Conservation (phyloP, 2,113 vertebrate species). For the Promerops cafer region DNA sequence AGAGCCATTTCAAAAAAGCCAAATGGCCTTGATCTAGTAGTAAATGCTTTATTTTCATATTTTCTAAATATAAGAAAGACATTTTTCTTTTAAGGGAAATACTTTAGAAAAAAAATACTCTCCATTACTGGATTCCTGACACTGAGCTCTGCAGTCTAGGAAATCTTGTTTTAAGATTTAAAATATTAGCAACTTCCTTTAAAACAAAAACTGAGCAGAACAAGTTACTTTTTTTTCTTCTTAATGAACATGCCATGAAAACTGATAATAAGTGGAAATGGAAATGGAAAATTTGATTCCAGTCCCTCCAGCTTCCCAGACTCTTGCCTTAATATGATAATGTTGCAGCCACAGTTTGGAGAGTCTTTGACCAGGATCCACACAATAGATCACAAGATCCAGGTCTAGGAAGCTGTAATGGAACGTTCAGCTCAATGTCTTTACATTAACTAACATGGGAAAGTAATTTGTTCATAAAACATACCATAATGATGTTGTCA, state of each 20-base stretch:
- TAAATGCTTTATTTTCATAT: background rate
- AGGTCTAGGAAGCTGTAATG: background rate
- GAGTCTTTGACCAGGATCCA: background rate
- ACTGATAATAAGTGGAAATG: background rate
- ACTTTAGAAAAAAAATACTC: background rate
- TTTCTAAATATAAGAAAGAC: background rate
- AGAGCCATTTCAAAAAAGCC: background rate
- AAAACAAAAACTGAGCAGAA: background rate
- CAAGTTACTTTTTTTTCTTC: background rate
- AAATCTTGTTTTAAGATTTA: background rate
- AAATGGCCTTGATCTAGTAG: background rate
- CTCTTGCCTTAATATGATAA: background rate
- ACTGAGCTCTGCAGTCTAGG: background rate
- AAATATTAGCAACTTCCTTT: background rate
- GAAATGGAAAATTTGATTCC: background rate
- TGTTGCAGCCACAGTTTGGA: background rate
- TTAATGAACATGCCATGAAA: background rate
- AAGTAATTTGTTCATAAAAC: background rate
- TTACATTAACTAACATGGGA: background rate
- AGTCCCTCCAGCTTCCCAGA: background rate
- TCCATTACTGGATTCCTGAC: background rate
- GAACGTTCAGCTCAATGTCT: background rate
- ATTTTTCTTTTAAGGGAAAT: background rate
- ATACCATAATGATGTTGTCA: background rate
- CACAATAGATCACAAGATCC: background rate